A percentile compares a stretch with the other conserved stretches of the same genome.
Conservation (phyloP, 1,140 invertebrate species). For the Drosophila pseudoobscura region DNA sequence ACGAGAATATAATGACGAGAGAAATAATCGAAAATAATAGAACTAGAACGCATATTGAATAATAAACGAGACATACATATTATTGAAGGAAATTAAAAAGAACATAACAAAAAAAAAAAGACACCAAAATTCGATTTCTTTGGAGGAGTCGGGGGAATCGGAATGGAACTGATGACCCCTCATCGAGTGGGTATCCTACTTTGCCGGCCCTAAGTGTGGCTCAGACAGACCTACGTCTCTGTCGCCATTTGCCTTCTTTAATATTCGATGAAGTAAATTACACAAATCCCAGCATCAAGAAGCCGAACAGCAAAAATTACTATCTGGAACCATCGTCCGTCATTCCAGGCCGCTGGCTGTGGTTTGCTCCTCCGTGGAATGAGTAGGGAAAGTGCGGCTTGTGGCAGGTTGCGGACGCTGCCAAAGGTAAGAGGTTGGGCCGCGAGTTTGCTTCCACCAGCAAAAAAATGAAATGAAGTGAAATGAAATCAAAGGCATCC, state of each 20-base stretch:
- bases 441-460: slow-evolving; percentile 44
- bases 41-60: slow-evolving; percentile 79
- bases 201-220: not conserved
- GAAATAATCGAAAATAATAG: slow-evolving; percentile 79
- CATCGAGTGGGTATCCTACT: slow-evolving; percentile 3
- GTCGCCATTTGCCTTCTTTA: slow-evolving; percentile 29
- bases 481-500: slow-evolving; percentile 80
- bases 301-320: slow-evolving; percentile 22
- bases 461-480: slow-evolving; percentile 78
- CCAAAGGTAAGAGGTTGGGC: slow-evolving; percentile 2
- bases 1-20: slow-evolving; percentile 58
- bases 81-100: slow-evolving; percentile 67
- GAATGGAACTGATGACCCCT: too few relatives aligned
- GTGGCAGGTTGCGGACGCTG: slow-evolving; percentile 6
- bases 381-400: slow-evolving; percentile 4
- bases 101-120: slow-evolving; percentile 25
- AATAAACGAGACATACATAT: slow-evolving; percentile 80
- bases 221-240: slow-evolving; percentile 17
- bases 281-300: slow-evolving; percentile 41
- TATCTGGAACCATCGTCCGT: slow-evolving; percentile 46
- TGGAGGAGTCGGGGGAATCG: too few relatives aligned
- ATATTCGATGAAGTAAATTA: slow-evolving; percentile 54
- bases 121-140: not conserved
- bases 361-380: slow-evolving; percentile 22
- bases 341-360: slow-evolving; percentile 65